Evolutionary conservation across 2,113 vertebrate genomes (phyloP).

Genomic region (Neotoma lepida): DNA sequence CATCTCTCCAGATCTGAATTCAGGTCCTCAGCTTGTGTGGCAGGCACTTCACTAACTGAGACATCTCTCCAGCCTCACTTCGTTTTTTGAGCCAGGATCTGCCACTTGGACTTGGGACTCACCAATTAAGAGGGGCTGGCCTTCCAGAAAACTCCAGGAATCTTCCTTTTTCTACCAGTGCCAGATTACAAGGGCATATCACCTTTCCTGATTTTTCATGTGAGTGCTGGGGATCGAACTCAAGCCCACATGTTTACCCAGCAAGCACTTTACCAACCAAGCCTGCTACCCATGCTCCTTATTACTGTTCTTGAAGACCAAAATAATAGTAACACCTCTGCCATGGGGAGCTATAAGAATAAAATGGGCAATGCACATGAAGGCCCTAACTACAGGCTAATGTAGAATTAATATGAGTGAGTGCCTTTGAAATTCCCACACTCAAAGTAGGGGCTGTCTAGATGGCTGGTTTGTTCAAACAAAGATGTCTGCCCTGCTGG

Average conservation of each 20-base stretch:
- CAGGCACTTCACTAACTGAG: neutral
- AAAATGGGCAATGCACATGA: fast-evolving
- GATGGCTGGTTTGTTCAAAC: neutral
- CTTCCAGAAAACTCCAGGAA: neutral
- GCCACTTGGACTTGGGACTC: neutral
- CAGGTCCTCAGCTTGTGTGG: neutral
- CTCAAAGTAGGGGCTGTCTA: neutral
- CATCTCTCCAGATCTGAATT: neutral
- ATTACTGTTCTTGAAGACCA: neutral
- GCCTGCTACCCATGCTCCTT: neutral
- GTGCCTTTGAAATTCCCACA: neutral
- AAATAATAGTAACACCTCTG: neutral
- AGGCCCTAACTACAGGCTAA: fast-evolving
- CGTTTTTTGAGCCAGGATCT: neutral
- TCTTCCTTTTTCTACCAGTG: neutral
- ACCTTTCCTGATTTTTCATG: neutral
- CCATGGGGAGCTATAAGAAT: neutral
- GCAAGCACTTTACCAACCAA: neutral
- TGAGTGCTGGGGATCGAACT: neutral
- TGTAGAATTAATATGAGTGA: fast-evolving
- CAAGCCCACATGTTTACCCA: neutral
- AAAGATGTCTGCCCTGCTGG: neutral
- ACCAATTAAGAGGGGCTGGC: neutral
- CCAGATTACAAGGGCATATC: neutral
- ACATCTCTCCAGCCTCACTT: neutral